These are phyloP conservation scores for Sceliomorpha sp. DNA, from an alignment of 2,888 invertebrate species.

Conservation along the genomic window DNA sequence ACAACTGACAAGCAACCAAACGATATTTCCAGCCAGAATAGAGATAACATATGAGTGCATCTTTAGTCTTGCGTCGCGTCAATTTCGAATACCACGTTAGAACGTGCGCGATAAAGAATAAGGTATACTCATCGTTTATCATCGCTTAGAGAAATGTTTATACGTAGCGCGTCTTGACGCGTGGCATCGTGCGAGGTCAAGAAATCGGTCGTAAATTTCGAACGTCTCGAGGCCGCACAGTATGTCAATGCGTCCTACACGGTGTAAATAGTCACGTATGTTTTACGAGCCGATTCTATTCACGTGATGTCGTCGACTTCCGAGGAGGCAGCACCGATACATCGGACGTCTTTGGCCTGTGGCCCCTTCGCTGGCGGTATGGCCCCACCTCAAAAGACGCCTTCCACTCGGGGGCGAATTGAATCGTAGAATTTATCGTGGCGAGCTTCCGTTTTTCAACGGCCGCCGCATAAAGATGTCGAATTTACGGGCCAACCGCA, in stretches of 20 bases:
- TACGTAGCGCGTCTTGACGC: constrained; percentile 10
- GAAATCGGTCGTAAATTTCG: constrained; percentile 45
- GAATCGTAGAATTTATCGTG: constrained; percentile 79
- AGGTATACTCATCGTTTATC: constrained; percentile 6
- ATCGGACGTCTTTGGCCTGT: constrained; percentile 68
- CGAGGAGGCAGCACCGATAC: constrained; percentile 55
- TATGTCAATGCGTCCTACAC: constrained; percentile 61
- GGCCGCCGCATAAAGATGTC: constrained; percentile 72
- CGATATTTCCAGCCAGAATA: too few species aligned
- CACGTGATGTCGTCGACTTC: constrained; percentile 46
- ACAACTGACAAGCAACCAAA: too few species aligned
- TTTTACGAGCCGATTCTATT: constrained; percentile 75
- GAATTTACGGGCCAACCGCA: constrained; percentile 72
- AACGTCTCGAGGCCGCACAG: constrained; percentile 37
- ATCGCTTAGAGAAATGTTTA: constrained; percentile 8
- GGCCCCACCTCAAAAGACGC: constrained; percentile 78
- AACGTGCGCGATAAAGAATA: too few species aligned
- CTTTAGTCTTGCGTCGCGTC: too few species aligned
- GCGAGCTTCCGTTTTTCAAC: constrained; percentile 76
- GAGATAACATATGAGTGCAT: too few species aligned
- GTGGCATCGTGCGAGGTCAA: constrained; percentile 37
- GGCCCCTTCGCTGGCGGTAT: constrained; percentile 80
- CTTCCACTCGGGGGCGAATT: constrained; percentile 66
- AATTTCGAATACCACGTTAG: too few species aligned
- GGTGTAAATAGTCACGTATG: constrained; percentile 82